These are phyloP conservation scores for Colostygia pectinataria DNA, from an alignment of 2,888 invertebrate species.

Conservation along the genomic window DNA sequence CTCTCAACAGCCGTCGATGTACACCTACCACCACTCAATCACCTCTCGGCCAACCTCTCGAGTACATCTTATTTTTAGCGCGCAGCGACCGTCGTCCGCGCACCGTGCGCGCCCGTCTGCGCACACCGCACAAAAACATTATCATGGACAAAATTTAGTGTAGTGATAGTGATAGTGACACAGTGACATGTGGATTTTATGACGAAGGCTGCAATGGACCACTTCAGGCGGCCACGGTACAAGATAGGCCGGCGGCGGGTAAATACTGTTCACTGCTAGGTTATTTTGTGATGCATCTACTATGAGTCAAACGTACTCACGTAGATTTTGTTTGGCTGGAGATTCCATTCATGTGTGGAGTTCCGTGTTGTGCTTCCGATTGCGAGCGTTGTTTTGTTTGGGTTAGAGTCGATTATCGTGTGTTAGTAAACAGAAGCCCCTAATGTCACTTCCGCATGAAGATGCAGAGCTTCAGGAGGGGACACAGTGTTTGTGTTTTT, in stretches of 20 bases:
- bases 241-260: constrained; percentile 61
- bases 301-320: constrained; percentile 15
- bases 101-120: constrained; percentile 36
- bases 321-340: constrained; percentile 14
- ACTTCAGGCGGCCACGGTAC: constrained; percentile 64
- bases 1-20: constrained; percentile 33
- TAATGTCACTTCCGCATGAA: constrained; percentile 7
- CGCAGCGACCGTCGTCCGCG: constrained; percentile 58
- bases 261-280: constrained; percentile 41
- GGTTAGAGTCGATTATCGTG: constrained; percentile 27
- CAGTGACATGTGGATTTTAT: constrained; percentile 70
- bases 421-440: constrained; percentile 33
- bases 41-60: constrained; percentile 37
- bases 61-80: constrained; percentile 69
- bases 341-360: constrained; percentile 23
- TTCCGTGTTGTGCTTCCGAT: constrained; percentile 14
- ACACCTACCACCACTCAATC: constrained; percentile 25
- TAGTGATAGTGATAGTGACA: constrained; percentile 48
- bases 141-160: constrained; percentile 28
- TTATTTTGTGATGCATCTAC: constrained; percentile 35
- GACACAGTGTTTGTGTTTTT: background rate
- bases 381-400: constrained; percentile 23
- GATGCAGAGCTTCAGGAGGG: constrained; percentile 6
- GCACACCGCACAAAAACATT: constrained; percentile 34
- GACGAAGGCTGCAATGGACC: constrained; percentile 74